Evolutionary conservation across 2,113 vertebrate species (phyloP), one percentile per base, ranked within the genome.

Genomic region (Chascanopsetta lugubris): DNA sequence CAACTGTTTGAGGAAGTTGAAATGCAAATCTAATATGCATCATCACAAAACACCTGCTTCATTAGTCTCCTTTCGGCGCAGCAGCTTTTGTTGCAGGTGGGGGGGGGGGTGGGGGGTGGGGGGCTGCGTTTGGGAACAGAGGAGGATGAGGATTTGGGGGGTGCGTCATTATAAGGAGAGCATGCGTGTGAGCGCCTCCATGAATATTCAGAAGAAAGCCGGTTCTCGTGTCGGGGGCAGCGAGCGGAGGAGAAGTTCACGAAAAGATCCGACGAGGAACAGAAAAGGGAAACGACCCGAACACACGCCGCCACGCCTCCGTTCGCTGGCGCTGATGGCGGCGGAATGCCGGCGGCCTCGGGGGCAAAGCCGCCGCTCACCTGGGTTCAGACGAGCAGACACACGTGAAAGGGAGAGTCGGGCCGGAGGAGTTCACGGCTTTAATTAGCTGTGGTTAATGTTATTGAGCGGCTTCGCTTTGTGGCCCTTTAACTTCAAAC

Each of bases 371-470:
- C 40, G 45, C 49, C 11, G 8, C 54, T 77, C 56, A 26, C 27
- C 7, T 46, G 36, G 27, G n/a, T 76, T 68, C 54, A 69, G 58
- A 82, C 47, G 54, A 71, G 46, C 76, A 76, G 54, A 66, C 10
- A 13, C 58, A 54, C 48, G 47, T 66, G 66, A 77, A 61, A 63
- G 34, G 36, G 72, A 85, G 66, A 40, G 51, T 65, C 57, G 71
- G 42, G 2, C 21, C n/a, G n/a, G n/a, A n/a, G 48, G 47, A 74
- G 57, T 70, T 75, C 74, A 84, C 83, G 62, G 71, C 67, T 75
- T 78, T 84, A 87, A 86, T 87, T 79, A 84, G 49, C 68, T 21
- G 6, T 69, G 61, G 36, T 72, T 81, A 82, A 79, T 69, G 36
- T 55, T 64, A 85, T 84, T 81, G 79, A 85, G 72, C 75, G 49